Evolutionary conservation across 2,113 vertebrate species (phyloP), one percentile per base, ranked within the genome.

Genomic region (Halichoerus grypus): DNA sequence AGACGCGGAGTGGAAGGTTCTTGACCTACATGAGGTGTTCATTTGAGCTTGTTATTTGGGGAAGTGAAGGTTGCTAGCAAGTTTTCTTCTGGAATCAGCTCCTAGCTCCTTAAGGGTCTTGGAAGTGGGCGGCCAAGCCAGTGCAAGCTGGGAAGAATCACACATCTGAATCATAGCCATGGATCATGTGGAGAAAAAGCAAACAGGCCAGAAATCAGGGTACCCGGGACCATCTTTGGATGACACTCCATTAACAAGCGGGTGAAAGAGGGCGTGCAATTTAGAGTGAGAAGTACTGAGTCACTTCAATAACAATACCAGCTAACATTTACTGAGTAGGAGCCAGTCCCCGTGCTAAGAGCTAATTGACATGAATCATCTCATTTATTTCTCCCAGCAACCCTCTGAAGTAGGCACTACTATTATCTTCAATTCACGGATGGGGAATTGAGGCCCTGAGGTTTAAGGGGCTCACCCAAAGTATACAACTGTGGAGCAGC

Each of bases 321-420:
- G 92, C 69, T 90, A 76, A 97, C 89, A 88, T 88, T 97, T 97
- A 92, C 77, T 88, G 96, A 97, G 39, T 24, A 76, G 4, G 26
- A 97, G 31, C 92, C 69, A 88, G 46, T 88, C 65, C 21, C 3
- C 18, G 49, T 77, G 63, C 55, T 81, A 24, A 82, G 86, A 96
- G 86, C 55, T 97, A 94, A 96, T 39, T 92, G 92, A 81, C 11
- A 10, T 88, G 88, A 96, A 91, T 94, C 93, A 90, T 24, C 80
- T 94, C 63, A 72, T 67, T 95, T 55, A 71, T 88, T 94, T 71
- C 80, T 82, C 36, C 85, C 84, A 87, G 19, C 61, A 69, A 36
- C 57, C 33, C 33, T 92, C 74, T 55, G 84, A 95, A 85, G 84
- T 39, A 96, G 94, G 93, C 19, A 31, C 65, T 79, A 19, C 90